Evolutionary conservation across 2,888 invertebrate genomes (phyloP).

Genomic region (Poecilobothrus nobilitatus): DNA sequence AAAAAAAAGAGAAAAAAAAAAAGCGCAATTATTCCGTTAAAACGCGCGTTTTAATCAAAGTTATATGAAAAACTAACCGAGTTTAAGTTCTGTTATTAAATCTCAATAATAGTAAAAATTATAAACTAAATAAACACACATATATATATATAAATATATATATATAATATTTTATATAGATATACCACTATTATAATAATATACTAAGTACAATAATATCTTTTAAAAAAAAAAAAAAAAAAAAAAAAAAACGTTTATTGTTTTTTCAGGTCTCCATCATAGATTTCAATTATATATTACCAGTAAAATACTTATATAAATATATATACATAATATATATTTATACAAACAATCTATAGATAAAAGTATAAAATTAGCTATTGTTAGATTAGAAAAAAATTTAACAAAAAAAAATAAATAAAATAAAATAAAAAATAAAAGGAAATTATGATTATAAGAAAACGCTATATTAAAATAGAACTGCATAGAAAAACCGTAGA

Average conservation of each 20-base stretch:
- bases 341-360: not conserved
- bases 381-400: no score
- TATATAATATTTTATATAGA: not conserved
- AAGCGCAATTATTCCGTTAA: not conserved
- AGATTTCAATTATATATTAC: not conserved
- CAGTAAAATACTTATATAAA: not conserved
- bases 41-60: not conserved
- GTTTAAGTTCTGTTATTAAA: slow-evolving; percentile 1
- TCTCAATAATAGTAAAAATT: not conserved
- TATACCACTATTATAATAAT: not conserved
- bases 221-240: no score
- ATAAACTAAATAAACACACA: not conserved
- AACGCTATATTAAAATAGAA: no score
- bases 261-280: not conserved
- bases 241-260: not conserved
- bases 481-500: no score
- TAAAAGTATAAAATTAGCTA: no score
- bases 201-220: not conserved
- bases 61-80: slow-evolving; percentile 1
- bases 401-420: no score
- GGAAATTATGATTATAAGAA: not conserved
- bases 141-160: not conserved
- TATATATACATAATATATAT: not conserved
- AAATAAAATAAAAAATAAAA: not conserved
- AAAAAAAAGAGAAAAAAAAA: no score